Base-by-base conservation (phyloP, 2,113 vertebrate species). In the Centropus unirufus region DNA sequence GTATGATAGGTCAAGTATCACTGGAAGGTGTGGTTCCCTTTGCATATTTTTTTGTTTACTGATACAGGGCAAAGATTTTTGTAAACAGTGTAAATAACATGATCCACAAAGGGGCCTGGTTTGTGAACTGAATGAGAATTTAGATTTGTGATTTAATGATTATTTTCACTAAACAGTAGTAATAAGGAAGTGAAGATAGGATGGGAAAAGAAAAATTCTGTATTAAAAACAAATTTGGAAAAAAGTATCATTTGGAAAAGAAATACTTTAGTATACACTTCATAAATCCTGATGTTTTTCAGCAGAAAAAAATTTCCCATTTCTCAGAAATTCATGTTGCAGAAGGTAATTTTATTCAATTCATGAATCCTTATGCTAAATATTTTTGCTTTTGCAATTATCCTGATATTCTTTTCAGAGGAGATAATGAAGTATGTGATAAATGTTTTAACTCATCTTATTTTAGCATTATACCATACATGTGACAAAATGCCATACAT, bases 351-450 rank as follows among this genome's bases (percentile, higher is more conserved):
- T 97, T 97, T 97, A 96, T 97, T 89, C 82, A 96, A 96, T 94
- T 95, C 94, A 94, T 97, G 97, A 98, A 97, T 96, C 82, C 47
- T 75, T 89, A 69, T 62, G 90, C 87, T 74, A 95, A 88, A n/a
- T 8, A 83, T 88, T 97, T 96, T 93, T 96, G 77, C 95, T 92
- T 96, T 95, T 90, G 82, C 91, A 97, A 96, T 97, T 97, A 97
- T 93, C 83, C 77, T 95, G 90, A 93, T 97, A 97, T 93, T 92
- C 90, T 86, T 97, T 97, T 86, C 80, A 83, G 20, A 32, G 59
- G 85, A 87, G 67, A 93, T 96, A 96, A 95, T 94, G 95, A 92
- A 73, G 16, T 91, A 61, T 64, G 72, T 81, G 67, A 66, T 90
- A 97, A 97, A 97, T 92, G 67, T 94, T 95, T 47, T 26, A 93